These are phyloP conservation scores for Drosophila asahinai DNA, from an alignment of 1,140 invertebrate genomes.

Conservation along the genomic window DNA sequence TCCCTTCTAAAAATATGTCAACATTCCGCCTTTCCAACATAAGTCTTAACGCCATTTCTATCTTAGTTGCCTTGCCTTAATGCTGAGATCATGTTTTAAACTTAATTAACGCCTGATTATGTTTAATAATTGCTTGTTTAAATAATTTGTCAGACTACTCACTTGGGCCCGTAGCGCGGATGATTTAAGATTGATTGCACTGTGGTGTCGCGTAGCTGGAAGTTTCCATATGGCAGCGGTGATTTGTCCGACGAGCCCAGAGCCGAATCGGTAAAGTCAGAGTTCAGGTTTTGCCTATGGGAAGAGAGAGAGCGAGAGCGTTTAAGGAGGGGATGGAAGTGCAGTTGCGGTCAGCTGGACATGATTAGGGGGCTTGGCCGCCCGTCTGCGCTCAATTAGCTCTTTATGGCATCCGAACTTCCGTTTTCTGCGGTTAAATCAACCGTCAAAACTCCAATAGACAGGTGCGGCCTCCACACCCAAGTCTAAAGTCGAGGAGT, in stretches of 20 bases:
- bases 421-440: slow-evolving; percentile 71
- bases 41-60: not conserved
- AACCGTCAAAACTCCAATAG: slow-evolving; percentile 66
- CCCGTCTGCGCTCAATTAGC: slow-evolving; percentile 35
- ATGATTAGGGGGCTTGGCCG: slow-evolving; percentile 52
- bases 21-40: not conserved
- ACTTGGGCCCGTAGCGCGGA: slow-evolving; percentile 94
- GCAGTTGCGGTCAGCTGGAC: slow-evolving; percentile 65
- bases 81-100: slow-evolving; percentile 13
- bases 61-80: not conserved
- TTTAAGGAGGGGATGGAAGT: not conserved
- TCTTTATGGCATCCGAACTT: slow-evolving; percentile 70
- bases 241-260: slow-evolving; percentile 95
- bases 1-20: not conserved
- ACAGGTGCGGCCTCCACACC: slow-evolving; percentile 37
- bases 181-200: slow-evolving; percentile 97
- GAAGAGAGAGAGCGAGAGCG: not conserved
- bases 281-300: slow-evolving; percentile 96
- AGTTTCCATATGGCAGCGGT: slow-evolving; percentile 96
- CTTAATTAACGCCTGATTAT: slow-evolving; percentile 25
- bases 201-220: slow-evolving; percentile 95
- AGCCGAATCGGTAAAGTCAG: slow-evolving; percentile 97
- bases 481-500: slow-evolving; percentile 36
- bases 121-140: slow-evolving; percentile 11
- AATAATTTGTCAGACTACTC: slow-evolving; percentile 76